A percentile compares a stretch with the other conserved stretches of the same genome.
Evolutionary conservation across 2,797 vertebrate genomes (phyloP).

Genomic region (Antrozous pallidus): DNA sequence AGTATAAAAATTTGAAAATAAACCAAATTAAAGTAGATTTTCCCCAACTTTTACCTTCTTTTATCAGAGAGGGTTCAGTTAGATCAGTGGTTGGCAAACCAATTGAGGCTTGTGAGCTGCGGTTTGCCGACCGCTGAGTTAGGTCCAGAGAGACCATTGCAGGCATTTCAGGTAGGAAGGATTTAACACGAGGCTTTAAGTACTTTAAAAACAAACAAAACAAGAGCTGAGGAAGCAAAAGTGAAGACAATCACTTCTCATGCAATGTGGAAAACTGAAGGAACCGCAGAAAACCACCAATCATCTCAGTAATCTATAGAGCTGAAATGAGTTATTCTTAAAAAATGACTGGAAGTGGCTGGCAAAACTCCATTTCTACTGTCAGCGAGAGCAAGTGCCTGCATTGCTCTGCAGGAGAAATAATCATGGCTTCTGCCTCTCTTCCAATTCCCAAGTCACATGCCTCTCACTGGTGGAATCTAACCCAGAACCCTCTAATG

Average conservation of each 20-base stretch:
- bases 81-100: background rate
- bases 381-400: background rate
- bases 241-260: background rate
- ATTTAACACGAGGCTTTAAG: background rate
- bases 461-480: background rate
- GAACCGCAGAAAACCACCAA: background rate
- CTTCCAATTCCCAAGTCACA: background rate
- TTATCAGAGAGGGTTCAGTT: background rate
- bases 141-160: background rate
- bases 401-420: background rate
- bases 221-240: background rate
- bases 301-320: background rate
- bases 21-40: background rate
- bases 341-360: background rate
- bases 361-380: background rate
- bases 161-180: background rate
- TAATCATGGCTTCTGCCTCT: background rate
- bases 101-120: too few relatives aligned
- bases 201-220: background rate
- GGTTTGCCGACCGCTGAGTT: background rate
- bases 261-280: background rate
- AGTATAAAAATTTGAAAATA: background rate
- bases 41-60: background rate
- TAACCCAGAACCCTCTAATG: background rate
- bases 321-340: background rate